Evolutionary conservation across 2,888 invertebrate species (phyloP).

Genomic region (Dryomyza anilis): DNA sequence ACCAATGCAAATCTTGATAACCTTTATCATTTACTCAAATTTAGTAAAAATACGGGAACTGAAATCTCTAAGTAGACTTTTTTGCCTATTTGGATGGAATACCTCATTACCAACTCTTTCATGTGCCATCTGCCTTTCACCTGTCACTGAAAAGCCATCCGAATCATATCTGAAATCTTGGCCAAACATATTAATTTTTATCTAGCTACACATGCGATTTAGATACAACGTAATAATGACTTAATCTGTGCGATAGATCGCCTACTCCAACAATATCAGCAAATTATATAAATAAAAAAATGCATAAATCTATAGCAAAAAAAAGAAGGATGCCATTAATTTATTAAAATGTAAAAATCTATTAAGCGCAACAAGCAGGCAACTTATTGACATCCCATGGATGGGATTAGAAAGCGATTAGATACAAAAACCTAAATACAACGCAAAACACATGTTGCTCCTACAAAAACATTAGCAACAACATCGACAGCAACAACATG

Average conservation of each 20-base stretch:
- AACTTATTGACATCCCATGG: constrained; percentile 1
- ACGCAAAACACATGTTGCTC: not conserved
- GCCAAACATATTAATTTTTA: not conserved
- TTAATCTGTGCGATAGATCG: constrained; percentile 6
- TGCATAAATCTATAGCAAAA: too few species aligned
- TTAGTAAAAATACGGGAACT: too few species aligned
- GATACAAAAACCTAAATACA: constrained; percentile 11
- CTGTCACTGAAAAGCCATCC: not conserved
- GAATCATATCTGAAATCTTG: not conserved
- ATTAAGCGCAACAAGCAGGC: not conserved
- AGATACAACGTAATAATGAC: not conserved
- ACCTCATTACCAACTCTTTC: too few species aligned
- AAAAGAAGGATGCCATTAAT: constrained; percentile 12
- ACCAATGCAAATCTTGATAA: too few species aligned
- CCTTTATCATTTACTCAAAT: too few species aligned
- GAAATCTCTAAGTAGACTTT: too few species aligned
- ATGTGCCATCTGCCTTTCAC: not conserved
- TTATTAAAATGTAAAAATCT: constrained; percentile 26
- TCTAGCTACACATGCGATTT: not conserved
- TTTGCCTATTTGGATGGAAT: too few species aligned
- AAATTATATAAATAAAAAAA: not conserved
- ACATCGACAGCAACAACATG: constrained; percentile 11
- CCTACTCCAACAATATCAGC: not conserved
- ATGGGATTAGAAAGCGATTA: constrained; percentile 24
- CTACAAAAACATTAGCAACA: constrained; percentile 34